These are phyloP conservation scores for Recurvirostra avosetta DNA, from an alignment of 2,113 vertebrate genomes.

Conservation along the genomic window DNA sequence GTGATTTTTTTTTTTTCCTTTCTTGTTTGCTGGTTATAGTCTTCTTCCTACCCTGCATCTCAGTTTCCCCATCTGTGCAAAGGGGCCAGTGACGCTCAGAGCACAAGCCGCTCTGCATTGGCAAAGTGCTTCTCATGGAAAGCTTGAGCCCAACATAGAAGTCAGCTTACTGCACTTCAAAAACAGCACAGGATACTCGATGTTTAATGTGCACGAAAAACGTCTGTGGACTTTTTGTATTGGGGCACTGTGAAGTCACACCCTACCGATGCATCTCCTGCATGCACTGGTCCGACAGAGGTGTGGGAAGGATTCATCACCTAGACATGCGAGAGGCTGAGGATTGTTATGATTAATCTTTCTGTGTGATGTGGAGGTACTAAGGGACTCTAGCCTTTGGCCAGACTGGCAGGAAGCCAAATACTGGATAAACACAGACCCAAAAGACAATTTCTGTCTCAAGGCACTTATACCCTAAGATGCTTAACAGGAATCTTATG, in stretches of 20 bases:
- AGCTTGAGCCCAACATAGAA: neutral
- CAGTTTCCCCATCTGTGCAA: neutral
- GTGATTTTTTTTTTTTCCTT: neutral
- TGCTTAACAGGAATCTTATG: neutral
- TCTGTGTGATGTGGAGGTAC: neutral
- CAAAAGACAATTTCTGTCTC: neutral
- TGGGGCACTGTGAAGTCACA: neutral
- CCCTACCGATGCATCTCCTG: neutral
- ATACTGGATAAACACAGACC: neutral
- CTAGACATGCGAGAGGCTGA: neutral
- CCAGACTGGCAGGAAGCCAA: conserved; percentile 8
- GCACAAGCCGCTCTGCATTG: neutral
- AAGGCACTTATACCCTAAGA: neutral
- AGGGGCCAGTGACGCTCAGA: neutral
- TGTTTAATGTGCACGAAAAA: neutral
- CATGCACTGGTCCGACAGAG: neutral
- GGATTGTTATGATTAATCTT: neutral
- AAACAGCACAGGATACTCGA: neutral
- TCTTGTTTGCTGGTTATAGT: neutral
- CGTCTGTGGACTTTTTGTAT: neutral
- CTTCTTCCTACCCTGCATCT: neutral
- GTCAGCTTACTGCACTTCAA: neutral
- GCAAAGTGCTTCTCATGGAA: neutral
- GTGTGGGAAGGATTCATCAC: neutral
- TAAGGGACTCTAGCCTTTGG: neutral